Evolutionary conservation across 2,888 invertebrate genomes (phyloP).

Genomic region (Congeria kusceri): DNA sequence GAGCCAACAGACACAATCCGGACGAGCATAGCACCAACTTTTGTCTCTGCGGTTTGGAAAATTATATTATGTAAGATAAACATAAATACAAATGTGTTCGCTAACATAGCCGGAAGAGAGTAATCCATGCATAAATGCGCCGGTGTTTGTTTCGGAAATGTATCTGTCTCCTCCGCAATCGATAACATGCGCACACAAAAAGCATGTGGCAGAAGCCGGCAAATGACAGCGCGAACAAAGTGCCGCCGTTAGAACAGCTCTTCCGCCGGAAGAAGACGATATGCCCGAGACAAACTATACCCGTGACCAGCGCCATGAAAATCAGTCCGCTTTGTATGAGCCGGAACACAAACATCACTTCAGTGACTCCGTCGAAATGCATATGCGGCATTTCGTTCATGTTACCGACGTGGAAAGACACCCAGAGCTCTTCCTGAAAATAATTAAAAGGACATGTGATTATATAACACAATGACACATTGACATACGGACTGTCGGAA

Average conservation of each 20-base stretch:
- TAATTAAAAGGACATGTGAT: no score
- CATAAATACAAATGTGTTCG: slow-evolving; percentile 30
- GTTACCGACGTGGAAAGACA: no score
- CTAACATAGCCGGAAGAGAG: slow-evolving; percentile 31
- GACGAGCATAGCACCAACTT: not conserved
- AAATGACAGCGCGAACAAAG: slow-evolving; percentile 30
- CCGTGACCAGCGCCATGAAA: slow-evolving; percentile 39
- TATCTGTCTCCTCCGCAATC: slow-evolving; percentile 39
- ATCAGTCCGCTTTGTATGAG: slow-evolving; percentile 49
- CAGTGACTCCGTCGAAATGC: not conserved
- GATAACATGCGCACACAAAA: slow-evolving; percentile 28
- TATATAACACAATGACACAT: no score
- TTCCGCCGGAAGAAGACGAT: slow-evolving; percentile 25
- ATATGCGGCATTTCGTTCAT: not conserved
- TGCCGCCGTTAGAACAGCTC: slow-evolving; percentile 37
- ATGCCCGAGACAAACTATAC: slow-evolving; percentile 36
- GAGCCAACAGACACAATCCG: slow-evolving; percentile 10
- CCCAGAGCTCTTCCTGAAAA: no score
- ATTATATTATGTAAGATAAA: slow-evolving; percentile 33
- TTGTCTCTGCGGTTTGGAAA: slow-evolving; percentile 15
- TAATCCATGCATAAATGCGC: slow-evolving; percentile 45
- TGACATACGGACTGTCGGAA: no score
- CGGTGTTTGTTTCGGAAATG: slow-evolving; percentile 27
- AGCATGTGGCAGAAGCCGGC: slow-evolving; percentile 52
- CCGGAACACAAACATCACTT: slow-evolving; percentile 39